These are phyloP conservation scores for Sylvilagus bachmani DNA, from an alignment of 2,113 vertebrate genomes.

Conservation along the genomic window DNA sequence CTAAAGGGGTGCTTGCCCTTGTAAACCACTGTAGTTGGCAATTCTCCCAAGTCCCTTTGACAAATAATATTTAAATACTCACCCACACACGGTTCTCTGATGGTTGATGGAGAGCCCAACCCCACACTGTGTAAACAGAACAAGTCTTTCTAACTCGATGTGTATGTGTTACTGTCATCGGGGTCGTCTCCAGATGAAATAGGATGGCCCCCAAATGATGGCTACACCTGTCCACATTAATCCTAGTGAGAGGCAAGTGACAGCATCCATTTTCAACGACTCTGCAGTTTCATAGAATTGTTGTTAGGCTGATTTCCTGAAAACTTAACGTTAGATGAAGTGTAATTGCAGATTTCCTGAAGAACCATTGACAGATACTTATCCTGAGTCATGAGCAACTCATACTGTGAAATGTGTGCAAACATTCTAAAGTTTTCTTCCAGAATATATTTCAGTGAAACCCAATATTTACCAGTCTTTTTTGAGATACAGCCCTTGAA, in stretches of 20 bases:
- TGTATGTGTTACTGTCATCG: background rate
- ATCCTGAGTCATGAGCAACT: conserved; percentile 67
- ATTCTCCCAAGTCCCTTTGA: background rate
- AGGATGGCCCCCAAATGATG: background rate
- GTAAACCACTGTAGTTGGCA: background rate
- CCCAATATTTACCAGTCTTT: background rate
- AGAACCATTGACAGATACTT: conserved; percentile 73
- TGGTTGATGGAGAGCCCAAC: background rate
- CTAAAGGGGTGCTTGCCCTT: background rate
- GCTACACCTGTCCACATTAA: background rate
- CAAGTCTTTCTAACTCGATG: background rate
- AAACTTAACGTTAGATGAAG: conserved; percentile 60
- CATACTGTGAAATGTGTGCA: conserved; percentile 62
- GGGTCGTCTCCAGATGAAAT: background rate
- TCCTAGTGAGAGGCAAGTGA: background rate
- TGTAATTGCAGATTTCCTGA: conserved; percentile 72
- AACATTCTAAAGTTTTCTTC: conserved; percentile 63
- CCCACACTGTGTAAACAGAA: background rate
- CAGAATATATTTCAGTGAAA: conserved; percentile 7
- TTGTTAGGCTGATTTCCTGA: conserved; percentile 62
- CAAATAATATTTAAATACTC: conserved; percentile 17
- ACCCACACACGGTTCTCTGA: background rate
- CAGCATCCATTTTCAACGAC: background rate
- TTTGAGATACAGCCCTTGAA: conserved; percentile 28
- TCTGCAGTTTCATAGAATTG: background rate